Evolutionary conservation across 2,888 invertebrate genomes (phyloP).

Genomic region (Gnatocerus cornutus): DNA sequence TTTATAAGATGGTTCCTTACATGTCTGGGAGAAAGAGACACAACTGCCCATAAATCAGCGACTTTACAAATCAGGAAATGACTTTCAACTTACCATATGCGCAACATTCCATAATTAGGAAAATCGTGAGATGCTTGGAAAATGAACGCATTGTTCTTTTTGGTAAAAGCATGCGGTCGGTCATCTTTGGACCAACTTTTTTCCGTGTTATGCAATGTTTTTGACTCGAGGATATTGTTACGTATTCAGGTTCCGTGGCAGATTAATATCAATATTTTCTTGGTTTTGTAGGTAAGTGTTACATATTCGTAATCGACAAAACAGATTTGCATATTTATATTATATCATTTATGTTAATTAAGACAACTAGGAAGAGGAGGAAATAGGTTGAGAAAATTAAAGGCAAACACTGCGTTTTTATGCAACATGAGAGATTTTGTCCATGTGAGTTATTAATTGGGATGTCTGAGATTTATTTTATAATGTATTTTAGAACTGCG

Average conservation of each 20-base stretch:
- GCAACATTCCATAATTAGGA: neutral
- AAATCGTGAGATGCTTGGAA: constrained; percentile 1
- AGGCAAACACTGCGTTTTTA: neutral
- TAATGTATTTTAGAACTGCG: too few species aligned
- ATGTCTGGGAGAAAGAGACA: constrained; percentile 1
- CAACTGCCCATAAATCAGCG: constrained; percentile 14
- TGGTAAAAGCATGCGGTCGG: too few species aligned
- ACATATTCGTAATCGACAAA: too few species aligned
- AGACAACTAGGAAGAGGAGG: constrained; percentile 12
- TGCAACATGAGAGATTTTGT: neutral
- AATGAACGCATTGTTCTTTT: constrained; percentile 20
- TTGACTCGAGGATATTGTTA: neutral
- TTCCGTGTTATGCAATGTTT: neutral
- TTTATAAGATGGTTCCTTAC: constrained; percentile 16
- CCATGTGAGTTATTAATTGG: too few species aligned
- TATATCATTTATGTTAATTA: constrained; percentile 28
- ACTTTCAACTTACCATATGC: neutral
- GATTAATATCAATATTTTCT: too few species aligned
- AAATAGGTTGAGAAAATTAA: constrained; percentile 10
- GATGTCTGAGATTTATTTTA: too few species aligned
- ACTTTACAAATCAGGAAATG: constrained; percentile 18
- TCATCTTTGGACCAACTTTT: neutral
- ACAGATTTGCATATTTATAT: constrained; percentile 23
- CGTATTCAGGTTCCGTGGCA: neutral
- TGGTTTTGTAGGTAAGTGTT: too few species aligned